phyloP scores from a whole-genome alignment of 2,113 vertebrate genomes.

The Gambusia affinis region DNA sequence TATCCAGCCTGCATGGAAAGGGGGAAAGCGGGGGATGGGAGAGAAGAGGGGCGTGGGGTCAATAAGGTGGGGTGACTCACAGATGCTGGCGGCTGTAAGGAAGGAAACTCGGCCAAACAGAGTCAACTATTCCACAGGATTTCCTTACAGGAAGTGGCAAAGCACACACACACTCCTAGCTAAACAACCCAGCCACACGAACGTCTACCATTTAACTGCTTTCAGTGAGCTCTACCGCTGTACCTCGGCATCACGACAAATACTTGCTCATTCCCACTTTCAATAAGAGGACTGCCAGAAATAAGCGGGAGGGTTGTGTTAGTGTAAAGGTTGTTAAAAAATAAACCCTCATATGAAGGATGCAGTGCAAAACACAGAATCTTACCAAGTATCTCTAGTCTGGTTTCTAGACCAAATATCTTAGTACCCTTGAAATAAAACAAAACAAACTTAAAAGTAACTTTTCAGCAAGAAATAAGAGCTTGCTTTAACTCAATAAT shows the following conservation, averaged over 20 bases:
- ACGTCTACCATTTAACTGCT: constrained; percentile 22
- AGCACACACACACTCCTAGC: constrained; percentile 54
- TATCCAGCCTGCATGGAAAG: constrained; percentile 85
- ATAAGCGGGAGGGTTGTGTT: neutral
- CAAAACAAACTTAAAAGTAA: too few species aligned
- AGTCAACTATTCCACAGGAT: constrained; percentile 79
- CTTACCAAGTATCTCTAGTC: too few species aligned
- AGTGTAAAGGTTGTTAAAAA: neutral
- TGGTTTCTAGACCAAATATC: too few species aligned
- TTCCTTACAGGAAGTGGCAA: constrained; percentile 76
- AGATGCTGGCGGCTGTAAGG: constrained; percentile 50
- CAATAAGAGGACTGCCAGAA: constrained; percentile 54
- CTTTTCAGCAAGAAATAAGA: too few species aligned
- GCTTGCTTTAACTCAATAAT: too few species aligned
- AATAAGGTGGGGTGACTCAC: constrained; percentile 57
- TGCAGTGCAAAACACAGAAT: too few species aligned
- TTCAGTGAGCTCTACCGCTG: constrained; percentile 3
- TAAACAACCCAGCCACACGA: constrained; percentile 48
- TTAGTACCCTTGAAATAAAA: too few species aligned
- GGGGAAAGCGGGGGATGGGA: neutral
- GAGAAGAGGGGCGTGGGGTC: constrained; percentile 29
- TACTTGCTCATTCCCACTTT: constrained; percentile 51
- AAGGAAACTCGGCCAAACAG: constrained; percentile 70
- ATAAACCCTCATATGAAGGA: neutral
- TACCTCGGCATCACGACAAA: constrained; percentile 58